Conservation (phyloP, 2,888 invertebrate species). For the Tribolium freemani region DNA sequence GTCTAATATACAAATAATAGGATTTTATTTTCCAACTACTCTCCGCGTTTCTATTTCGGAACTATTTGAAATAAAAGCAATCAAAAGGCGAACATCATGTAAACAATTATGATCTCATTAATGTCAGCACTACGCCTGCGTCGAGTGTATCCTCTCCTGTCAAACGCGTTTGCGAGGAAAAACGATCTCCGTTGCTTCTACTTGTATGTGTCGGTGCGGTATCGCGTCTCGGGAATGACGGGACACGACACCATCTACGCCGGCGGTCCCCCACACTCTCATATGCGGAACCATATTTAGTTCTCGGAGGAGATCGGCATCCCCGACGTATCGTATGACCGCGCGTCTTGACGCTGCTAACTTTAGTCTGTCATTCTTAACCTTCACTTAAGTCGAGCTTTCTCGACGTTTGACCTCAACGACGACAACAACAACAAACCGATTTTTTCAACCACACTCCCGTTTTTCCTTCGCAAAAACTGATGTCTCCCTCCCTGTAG, state of each 20-base stretch:
- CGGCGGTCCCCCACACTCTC: slow-evolving; percentile 37
- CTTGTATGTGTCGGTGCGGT: background rate
- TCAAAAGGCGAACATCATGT: background rate
- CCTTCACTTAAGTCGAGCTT: slow-evolving; percentile 28
- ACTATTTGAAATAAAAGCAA: background rate
- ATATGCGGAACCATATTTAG: slow-evolving; percentile 45
- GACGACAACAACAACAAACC: slow-evolving; percentile 27
- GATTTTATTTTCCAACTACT: background rate
- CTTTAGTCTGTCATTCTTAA: slow-evolving; percentile 40
- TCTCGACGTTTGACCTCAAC: slow-evolving; percentile 28
- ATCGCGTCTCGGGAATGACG: slow-evolving; percentile 34
- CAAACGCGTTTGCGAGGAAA: background rate
- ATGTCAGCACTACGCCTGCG: background rate
- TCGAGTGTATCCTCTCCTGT: background rate
- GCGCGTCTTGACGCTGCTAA: slow-evolving; percentile 32
- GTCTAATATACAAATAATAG: slow-evolving; percentile 8
- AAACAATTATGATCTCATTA: background rate
- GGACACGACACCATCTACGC: slow-evolving; percentile 37
- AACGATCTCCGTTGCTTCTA: background rate
- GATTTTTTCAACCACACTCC: background rate
- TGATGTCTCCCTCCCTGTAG: background rate
- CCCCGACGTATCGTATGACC: slow-evolving; percentile 51
- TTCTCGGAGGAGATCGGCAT: slow-evolving; percentile 49
- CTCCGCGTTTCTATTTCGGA: background rate
- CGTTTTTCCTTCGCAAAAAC: no score